Base-by-base conservation (phyloP, 2,113 vertebrate species). In the Rutilus rutilus region DNA sequence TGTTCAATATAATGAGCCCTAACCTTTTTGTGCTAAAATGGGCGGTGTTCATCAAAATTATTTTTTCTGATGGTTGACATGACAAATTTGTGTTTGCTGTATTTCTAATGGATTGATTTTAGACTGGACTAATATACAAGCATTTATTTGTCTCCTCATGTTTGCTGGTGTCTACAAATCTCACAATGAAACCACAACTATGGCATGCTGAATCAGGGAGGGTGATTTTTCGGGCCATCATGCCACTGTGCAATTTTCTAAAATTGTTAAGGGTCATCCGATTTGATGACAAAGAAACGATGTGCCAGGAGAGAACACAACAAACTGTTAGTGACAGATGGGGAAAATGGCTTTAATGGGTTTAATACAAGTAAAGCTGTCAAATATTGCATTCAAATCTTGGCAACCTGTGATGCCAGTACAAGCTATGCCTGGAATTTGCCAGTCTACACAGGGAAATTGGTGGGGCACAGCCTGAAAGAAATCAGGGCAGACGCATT, bases 361-460 rank as follows among this genome's bases (percentile, higher is more conserved):
- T 76, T 59, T 10, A 85, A 87, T 81, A 47, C 47, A 74, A 69
- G 65, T 47, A 78, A 79, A 54, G 23, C 42, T 14, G 76, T 47
- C 12, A 78, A 78, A 67, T 75, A 75, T 45, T 71, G 83, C 6
- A 85, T 73, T 45, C 27, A 77, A 59, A 21, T 78, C 27, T 33
- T 19, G 50, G 27, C 50, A 36, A 30, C 19, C 17, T 59, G 76
- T 57, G 10, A 78, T 57, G 76, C 30, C 30, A 59, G 52, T 54
- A 57, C 19, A 23, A 78, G 30, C 10, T 78, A 33, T 36, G 27
- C 10, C 5, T 57, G 27, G 15, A 78, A 59, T 36, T 39, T 39
- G 52, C 54, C 59, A 30, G 30, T 78, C 30, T 59, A 36, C 52
- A 78, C 30, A 7, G 30, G 11, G 12, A 59, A 4, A 14, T 23